phyloP scores from a whole-genome alignment of 1,140 invertebrate species.

The Ridgeia piscesae region DNA sequence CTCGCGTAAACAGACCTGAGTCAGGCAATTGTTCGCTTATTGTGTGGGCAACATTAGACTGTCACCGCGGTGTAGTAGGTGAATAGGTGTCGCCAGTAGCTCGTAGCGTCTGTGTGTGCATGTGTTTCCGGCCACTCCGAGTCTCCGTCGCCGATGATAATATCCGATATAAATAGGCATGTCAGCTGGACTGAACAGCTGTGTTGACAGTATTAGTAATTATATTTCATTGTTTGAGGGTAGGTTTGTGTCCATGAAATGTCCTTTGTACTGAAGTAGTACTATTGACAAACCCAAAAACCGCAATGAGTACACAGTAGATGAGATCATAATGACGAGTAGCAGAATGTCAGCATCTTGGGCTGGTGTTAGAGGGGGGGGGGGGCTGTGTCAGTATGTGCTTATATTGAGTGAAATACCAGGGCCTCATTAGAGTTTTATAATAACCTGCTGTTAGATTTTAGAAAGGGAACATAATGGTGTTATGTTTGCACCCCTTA shows the following conservation, averaged over 20 bases:
- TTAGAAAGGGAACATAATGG: too few relatives aligned
- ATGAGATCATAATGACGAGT: too few relatives aligned
- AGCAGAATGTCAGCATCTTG: too few relatives aligned
- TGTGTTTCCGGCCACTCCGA: not conserved
- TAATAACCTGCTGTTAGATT: too few relatives aligned
- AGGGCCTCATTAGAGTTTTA: too few relatives aligned
- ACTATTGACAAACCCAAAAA: too few relatives aligned
- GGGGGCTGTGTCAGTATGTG: too few relatives aligned
- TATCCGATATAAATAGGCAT: not conserved
- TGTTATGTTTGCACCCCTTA: too few relatives aligned
- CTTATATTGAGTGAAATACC: too few relatives aligned
- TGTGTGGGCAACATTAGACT: not conserved
- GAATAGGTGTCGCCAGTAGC: not conserved
- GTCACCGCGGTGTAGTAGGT: not conserved
- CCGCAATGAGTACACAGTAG: too few relatives aligned
- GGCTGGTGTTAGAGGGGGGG: too few relatives aligned
- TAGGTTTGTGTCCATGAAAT: not conserved
- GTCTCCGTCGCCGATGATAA: not conserved
- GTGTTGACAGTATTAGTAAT: not conserved
- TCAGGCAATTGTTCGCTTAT: not conserved
- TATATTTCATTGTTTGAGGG: not conserved
- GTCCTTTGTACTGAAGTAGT: not conserved
- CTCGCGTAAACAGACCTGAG: not conserved
- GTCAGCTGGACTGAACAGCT: not conserved
- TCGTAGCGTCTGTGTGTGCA: not conserved